phyloP scores from a whole-genome alignment of 2,113 vertebrate species.

The Ameiurus melas region DNA sequence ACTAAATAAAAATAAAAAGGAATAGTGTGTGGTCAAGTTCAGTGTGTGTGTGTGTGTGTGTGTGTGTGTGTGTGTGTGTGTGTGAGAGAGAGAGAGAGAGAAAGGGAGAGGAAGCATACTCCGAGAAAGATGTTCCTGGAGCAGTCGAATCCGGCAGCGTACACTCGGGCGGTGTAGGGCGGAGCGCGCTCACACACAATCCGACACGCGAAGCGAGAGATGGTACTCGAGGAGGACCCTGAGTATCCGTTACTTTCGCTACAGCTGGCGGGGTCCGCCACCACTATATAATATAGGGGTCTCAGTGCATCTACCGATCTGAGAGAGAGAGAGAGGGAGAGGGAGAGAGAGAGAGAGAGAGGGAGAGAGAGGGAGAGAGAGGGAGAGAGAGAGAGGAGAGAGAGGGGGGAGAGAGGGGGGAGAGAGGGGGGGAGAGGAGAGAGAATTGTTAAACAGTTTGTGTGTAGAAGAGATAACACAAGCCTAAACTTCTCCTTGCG shows the following conservation, averaged over 20 bases:
- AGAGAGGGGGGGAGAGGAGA: background rate
- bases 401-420: background rate
- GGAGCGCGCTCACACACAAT: conserved; percentile 90
- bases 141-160: conserved; percentile 93
- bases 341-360: background rate
- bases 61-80: background rate
- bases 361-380: background rate
- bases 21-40: too few relatives aligned
- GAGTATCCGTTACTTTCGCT: conserved; percentile 79
- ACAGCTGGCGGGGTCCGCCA: conserved; percentile 84
- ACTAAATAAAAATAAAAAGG: too few relatives aligned
- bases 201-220: conserved; percentile 94
- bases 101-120: conserved; percentile 68
- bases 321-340: conserved; percentile 26
- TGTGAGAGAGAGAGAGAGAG: background rate
- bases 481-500: background rate
- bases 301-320: conserved; percentile 94
- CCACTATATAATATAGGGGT: conserved; percentile 94
- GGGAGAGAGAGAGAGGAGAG: conserved; percentile 14
- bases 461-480: background rate
- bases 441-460: background rate
- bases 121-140: conserved; percentile 96
- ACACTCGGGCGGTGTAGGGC: conserved; percentile 88
- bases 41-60: background rate
- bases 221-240: conserved; percentile 87